These are phyloP conservation scores for Cyprinella venusta DNA, from an alignment of 2,797 vertebrate genomes.

Conservation along the genomic window DNA sequence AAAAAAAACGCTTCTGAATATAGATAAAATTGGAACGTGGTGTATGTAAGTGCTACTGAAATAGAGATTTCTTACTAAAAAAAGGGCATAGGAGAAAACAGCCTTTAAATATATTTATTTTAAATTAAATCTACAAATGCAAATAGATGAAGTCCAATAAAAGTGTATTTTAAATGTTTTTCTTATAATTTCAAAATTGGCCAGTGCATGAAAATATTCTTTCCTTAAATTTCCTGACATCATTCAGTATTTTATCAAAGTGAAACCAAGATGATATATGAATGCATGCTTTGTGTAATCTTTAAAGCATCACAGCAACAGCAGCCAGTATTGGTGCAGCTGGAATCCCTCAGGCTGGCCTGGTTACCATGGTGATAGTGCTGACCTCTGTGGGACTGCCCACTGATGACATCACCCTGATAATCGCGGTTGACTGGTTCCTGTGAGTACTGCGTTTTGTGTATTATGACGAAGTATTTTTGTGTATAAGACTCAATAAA, in stretches of 20 bases:
- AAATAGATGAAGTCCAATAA: background rate
- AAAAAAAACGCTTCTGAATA: background rate
- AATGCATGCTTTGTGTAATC: slow-evolving; percentile 32
- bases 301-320: slow-evolving; percentile 91
- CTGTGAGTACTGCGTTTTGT: slow-evolving; percentile 83
- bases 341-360: slow-evolving; percentile 96
- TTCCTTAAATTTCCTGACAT: background rate
- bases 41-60: background rate
- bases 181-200: background rate
- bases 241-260: background rate
- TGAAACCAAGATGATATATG: background rate
- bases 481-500: background rate
- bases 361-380: slow-evolving; percentile 98
- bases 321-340: slow-evolving; percentile 97
- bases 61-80: background rate
- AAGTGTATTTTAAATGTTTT: background rate
- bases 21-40: too few species aligned
- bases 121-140: background rate
- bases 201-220: background rate
- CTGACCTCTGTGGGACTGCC: slow-evolving; percentile 95
- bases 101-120: background rate
- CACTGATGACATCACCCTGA: slow-evolving; percentile 94
- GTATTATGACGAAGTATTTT: background rate
- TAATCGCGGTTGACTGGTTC: slow-evolving; percentile 98
- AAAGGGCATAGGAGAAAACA: background rate